Evolutionary conservation across 2,113 vertebrate genomes (phyloP).

Genomic region (Muntiacus reevesi): DNA sequence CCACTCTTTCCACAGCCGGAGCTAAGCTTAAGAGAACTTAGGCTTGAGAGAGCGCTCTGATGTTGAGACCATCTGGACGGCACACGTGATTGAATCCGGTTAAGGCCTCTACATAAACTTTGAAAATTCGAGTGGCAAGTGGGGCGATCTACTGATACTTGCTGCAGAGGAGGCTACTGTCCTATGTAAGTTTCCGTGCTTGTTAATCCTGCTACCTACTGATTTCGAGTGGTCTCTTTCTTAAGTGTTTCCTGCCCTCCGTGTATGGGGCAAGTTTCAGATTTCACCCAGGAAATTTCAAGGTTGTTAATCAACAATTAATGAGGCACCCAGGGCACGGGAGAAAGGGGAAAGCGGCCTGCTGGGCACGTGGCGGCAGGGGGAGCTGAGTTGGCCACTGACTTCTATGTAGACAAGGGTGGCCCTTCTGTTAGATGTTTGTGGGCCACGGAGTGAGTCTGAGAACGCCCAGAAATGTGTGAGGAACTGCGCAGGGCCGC

Average conservation of each 20-base stretch:
- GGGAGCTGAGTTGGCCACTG: background rate
- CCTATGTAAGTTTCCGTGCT: background rate
- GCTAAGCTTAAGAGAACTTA: background rate
- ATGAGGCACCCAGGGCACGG: background rate
- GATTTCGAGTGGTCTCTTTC: background rate
- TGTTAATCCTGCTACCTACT: background rate
- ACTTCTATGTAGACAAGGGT: background rate
- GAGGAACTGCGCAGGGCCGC: accelerated
- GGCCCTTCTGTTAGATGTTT: background rate
- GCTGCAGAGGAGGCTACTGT: background rate
- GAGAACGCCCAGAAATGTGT: background rate
- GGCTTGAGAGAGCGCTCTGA: background rate
- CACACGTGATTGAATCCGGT: background rate
- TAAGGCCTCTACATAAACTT: background rate
- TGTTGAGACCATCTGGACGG: background rate
- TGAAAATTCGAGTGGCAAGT: background rate
- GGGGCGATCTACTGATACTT: background rate
- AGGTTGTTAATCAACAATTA: background rate
- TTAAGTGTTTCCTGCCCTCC: background rate
- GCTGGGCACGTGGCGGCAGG: accelerated
- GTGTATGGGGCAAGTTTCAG: background rate
- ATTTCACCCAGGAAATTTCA: background rate
- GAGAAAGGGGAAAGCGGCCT: background rate
- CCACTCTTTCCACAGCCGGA: background rate
- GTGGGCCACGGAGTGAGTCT: background rate